Evolutionary conservation across 2,797 vertebrate species (phyloP), one percentile per base, ranked within the genome.

Genomic region (Cyprinella venusta): DNA sequence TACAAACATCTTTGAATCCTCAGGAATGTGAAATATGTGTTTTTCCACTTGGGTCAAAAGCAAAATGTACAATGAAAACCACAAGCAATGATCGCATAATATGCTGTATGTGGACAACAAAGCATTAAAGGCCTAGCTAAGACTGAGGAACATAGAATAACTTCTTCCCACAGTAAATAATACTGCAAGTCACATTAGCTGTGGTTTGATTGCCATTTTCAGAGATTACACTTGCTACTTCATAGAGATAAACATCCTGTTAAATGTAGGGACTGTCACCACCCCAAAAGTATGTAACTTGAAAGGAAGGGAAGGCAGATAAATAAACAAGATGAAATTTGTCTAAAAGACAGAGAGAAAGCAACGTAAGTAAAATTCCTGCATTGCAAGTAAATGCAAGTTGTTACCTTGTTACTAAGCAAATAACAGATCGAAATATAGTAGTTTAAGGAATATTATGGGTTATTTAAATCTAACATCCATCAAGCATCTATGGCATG

Each of bases 11-110:
- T 69, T 36, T 10, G 3, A 77, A 69, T 69, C 50, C 24, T 21
- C 15, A 50, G 21, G 40, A 83, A 83, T 77, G 52, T 70, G 40
- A 40, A 82, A 76, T 36, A 76, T 68, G 18, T 68, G 61, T 40
- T 82, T 76, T 76, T 70, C 52, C 38, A 36, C 21, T 77, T 68
- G 33, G 38, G 52, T 61, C 8, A 48, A 76, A 77, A 70, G 38
- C 38, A 8, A 48, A 83, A 83, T 61, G 21, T 42, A 24, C 38
- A 18, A n/a, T 54, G 40, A 50, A 75, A 76, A 59, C 71, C 72
- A 76, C 72, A 69, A 75, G 48, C 33, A 45, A 68, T n/a, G 50
- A 4, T 18, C 7, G 1, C 6, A 65, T 67, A 8, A 6, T 38
- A 8, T 52, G 52, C 19, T 64, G 33, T 65, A 65, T 21, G 45